Evolutionary conservation across 2,113 vertebrate genomes (phyloP).

Genomic region (Vimba vimba): DNA sequence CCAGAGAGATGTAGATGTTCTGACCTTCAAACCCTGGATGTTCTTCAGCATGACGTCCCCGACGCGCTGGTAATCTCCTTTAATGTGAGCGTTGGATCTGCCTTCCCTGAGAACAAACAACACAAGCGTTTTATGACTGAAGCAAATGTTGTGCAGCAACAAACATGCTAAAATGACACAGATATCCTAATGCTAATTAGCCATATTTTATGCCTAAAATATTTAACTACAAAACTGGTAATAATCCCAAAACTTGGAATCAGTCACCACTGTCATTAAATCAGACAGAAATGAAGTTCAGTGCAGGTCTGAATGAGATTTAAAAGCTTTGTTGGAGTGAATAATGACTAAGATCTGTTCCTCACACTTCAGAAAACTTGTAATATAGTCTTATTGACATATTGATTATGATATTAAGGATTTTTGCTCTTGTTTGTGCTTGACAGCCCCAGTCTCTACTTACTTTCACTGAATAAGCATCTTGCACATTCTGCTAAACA

Average conservation of each 20-base stretch:
- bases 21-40: conserved; percentile 91
- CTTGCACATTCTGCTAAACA: background rate
- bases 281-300: no score
- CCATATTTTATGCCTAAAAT: no score
- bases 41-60: conserved; percentile 96
- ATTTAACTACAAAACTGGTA: no score
- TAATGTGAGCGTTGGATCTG: conserved; percentile 92
- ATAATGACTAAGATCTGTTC: no score
- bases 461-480: background rate
- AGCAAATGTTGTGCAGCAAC: background rate
- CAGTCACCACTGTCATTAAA: no score
- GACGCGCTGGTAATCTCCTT: conserved; percentile 95
- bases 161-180: background rate
- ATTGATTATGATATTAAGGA: background rate
- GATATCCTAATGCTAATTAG: no score
- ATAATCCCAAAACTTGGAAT: no score
- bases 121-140: no score
- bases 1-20: background rate
- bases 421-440: background rate
- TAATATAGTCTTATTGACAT: background rate
- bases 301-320: no score
- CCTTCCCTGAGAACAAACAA: conserved; percentile 84
- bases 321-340: no score
- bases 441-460: background rate
- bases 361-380: background rate